Conservation (phyloP, 92 coral and sea anemone genomes). For the Porites cylindrica region DNA sequence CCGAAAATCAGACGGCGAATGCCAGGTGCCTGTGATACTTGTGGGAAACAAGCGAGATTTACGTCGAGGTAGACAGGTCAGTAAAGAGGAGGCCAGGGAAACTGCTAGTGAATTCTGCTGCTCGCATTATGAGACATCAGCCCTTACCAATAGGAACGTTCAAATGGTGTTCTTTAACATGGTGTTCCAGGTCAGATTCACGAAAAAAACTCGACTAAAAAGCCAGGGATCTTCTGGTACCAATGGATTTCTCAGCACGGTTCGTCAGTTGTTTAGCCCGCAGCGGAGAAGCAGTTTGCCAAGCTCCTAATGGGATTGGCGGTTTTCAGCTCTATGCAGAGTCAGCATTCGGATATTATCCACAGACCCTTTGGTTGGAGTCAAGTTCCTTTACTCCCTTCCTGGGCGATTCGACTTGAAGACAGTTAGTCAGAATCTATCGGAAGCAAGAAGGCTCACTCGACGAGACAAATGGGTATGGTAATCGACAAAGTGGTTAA, state of each 20-base stretch:
- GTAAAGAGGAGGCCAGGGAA: constrained; percentile 89
- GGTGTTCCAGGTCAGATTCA: constrained; percentile 90
- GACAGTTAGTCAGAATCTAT: too few species aligned
- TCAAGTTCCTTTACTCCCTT: too few species aligned
- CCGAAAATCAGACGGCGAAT: constrained; percentile 76
- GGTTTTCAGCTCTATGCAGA: background rate
- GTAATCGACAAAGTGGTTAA: too few species aligned
- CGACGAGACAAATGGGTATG: too few species aligned
- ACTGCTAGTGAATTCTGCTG: constrained; percentile 91
- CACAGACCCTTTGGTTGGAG: too few species aligned
- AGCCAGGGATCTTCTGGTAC: constrained; percentile 49
- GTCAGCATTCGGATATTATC: too few species aligned
- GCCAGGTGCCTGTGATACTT: constrained; percentile 90
- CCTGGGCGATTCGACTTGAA: too few species aligned
- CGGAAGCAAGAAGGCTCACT: too few species aligned
- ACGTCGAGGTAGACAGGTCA: constrained; percentile 88
- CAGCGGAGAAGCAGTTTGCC: constrained; percentile 80
- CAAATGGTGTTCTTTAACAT: constrained; percentile 89
- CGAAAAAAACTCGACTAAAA: constrained; percentile 80
- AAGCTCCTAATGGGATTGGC: background rate
- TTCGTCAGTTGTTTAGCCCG: constrained; percentile 78
- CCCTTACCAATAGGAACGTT: constrained; percentile 91
- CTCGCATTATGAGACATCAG: constrained; percentile 94
- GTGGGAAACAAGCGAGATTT: constrained; percentile 97
- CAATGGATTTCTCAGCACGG: constrained; percentile 91